These are phyloP conservation scores for Tamias sibiricus DNA, from an alignment of 2,113 vertebrate genomes.

Conservation along the genomic window DNA sequence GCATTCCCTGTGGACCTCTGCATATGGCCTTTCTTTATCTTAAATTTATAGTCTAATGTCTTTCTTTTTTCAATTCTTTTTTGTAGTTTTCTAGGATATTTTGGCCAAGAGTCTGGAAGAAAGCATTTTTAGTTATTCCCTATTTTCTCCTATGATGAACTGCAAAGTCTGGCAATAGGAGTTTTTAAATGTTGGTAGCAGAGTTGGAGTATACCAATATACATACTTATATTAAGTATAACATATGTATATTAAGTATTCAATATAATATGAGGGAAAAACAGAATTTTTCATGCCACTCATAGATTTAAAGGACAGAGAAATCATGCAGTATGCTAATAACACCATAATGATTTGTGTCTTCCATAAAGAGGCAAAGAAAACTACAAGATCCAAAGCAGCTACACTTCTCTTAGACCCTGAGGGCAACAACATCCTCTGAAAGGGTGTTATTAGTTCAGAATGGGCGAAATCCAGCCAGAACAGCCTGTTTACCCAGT, in stretches of 20 bases:
- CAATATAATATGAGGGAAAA: neutral
- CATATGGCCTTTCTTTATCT: neutral
- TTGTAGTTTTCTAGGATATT: neutral
- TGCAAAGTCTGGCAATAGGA: slow-evolving; percentile 6
- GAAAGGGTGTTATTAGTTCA: neutral
- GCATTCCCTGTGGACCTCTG: neutral
- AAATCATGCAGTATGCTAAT: neutral
- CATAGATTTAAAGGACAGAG: slow-evolving; percentile 14
- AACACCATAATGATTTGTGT: neutral
- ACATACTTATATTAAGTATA: no score
- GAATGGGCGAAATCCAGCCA: neutral
- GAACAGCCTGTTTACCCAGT: neutral
- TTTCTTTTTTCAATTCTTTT: neutral
- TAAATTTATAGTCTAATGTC: neutral
- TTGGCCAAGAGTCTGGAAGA: neutral
- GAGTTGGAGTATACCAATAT: no score
- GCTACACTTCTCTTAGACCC: neutral
- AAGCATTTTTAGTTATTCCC: neutral
- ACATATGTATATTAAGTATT: neutral
- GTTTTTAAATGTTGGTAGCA: neutral
- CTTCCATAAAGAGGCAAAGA: neutral
- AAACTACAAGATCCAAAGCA: neutral
- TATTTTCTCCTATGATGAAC: neutral
- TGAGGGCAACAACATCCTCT: neutral
- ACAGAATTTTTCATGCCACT: neutral